phyloP scores from a whole-genome alignment of 1,140 invertebrate genomes.

The Halictus rubicundus region DNA sequence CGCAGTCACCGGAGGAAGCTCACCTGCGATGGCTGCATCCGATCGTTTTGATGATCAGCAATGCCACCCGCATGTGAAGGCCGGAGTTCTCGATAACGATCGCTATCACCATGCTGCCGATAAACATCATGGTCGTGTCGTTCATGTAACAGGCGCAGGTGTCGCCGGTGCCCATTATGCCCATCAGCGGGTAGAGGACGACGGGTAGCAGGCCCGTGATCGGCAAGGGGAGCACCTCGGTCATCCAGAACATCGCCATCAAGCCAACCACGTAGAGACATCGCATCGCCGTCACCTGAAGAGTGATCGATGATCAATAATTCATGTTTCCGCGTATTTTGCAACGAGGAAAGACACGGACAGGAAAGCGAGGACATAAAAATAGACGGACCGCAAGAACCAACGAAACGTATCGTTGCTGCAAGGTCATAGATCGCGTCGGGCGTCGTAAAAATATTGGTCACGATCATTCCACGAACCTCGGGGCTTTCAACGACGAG shows the following conservation, averaged over 20 bases:
- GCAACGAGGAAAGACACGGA: background rate
- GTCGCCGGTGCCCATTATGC: conserved; percentile 80
- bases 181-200: conserved; percentile 83
- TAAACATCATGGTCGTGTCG: conserved; percentile 86
- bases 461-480: conserved; percentile 32
- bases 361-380: background rate
- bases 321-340: background rate
- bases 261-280: conserved; percentile 83
- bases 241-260: conserved; percentile 86
- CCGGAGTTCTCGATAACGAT: conserved; percentile 84
- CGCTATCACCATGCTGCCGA: conserved; percentile 83
- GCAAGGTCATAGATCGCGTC: too few species aligned
- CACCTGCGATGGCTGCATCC: conserved; percentile 81
- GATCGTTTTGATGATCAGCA: conserved; percentile 83
- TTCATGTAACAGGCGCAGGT: conserved; percentile 82
- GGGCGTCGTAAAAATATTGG: too few species aligned
- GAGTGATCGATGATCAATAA: background rate
- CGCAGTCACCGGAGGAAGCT: background rate
- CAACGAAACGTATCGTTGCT: too few species aligned
- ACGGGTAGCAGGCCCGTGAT: conserved; percentile 85
- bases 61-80: conserved; percentile 84
- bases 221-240: conserved; percentile 84
- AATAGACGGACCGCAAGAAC: too few species aligned
- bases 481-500: conserved; percentile 31
- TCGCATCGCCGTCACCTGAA: conserved; percentile 67